A percentile compares a stretch with the other conserved stretches of the same genome.
phyloP scores from a whole-genome alignment of 2,888 invertebrate genomes.

The Ypsolopha sequella region DNA sequence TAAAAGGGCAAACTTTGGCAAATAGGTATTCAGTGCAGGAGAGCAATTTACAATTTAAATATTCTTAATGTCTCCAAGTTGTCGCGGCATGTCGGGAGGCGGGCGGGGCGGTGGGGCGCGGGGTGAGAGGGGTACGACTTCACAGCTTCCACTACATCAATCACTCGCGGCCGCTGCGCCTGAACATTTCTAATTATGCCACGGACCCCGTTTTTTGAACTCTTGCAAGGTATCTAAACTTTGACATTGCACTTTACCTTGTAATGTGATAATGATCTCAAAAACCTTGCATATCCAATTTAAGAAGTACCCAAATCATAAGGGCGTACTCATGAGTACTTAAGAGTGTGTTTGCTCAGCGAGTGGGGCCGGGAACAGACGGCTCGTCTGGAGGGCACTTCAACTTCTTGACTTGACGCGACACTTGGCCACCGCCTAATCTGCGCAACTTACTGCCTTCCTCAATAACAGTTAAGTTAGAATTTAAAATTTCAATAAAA shows the following conservation, averaged over 20 bases:
- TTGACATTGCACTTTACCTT: not conserved
- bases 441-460: slow-evolving; percentile 22
- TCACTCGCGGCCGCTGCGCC: slow-evolving; percentile 64
- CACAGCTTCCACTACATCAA: slow-evolving; percentile 65
- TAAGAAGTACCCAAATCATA: slow-evolving; percentile 1
- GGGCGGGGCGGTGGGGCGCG: slow-evolving; percentile 17
- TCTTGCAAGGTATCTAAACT: not conserved
- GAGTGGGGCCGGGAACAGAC: slow-evolving; percentile 32
- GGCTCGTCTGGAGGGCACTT: slow-evolving; percentile 53
- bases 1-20: slow-evolving; percentile 40
- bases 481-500: no score
- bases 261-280: not conserved
- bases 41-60: slow-evolving; percentile 69
- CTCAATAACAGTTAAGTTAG: no score
- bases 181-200: slow-evolving; percentile 69
- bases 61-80: slow-evolving; percentile 68
- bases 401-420: slow-evolving; percentile 30
- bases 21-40: slow-evolving; percentile 65
- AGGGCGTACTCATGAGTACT: slow-evolving; percentile 15
- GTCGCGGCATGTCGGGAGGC: slow-evolving; percentile 29
- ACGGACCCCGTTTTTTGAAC: slow-evolving; percentile 14
- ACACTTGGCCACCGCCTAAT: slow-evolving; percentile 37
- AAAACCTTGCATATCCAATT: not conserved
- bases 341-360: slow-evolving; percentile 47
- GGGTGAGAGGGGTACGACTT: slow-evolving; percentile 15